Percentiles rank a stretch among this genome's conserved stretches.
phyloP scores from a whole-genome alignment of 2,888 invertebrate genomes.

The Molanna angustata region DNA sequence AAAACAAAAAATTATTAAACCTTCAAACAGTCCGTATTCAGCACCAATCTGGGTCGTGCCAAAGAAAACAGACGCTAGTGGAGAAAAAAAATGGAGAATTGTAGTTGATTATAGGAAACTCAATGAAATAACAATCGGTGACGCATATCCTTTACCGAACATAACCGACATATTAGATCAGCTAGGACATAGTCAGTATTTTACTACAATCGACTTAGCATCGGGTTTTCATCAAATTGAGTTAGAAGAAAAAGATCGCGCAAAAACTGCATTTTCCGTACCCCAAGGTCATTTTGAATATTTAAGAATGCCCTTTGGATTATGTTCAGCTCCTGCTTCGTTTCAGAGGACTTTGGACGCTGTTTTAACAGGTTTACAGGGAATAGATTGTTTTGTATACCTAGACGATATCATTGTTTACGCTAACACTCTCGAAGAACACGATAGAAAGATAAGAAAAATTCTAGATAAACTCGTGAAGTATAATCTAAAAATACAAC shows the following conservation, averaged over 20 bases:
- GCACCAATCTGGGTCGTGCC: constrained; percentile 27
- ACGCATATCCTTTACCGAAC: constrained; percentile 10
- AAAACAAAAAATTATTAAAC: constrained; percentile 35
- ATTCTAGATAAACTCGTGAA: too few relatives aligned
- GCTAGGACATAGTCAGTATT: constrained; percentile 5
- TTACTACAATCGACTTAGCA: constrained; percentile 3
- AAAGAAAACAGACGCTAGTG: constrained; percentile 20
- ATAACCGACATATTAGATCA: constrained; percentile 12
- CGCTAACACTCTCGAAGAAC: not conserved
- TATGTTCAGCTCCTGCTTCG: not conserved
- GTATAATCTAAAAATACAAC: constrained; percentile 32
- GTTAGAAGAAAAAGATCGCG: not conserved
- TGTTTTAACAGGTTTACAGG: constrained; percentile 6
- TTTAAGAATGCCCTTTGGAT: constrained; percentile 1
- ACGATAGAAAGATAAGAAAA: not conserved
- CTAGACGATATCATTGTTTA: constrained; percentile 7
- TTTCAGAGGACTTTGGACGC: constrained; percentile 4
- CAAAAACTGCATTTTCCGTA: constrained; percentile 4
- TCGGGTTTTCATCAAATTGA: constrained; percentile 7
- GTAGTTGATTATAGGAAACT: constrained; percentile 7
- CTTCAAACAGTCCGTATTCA: constrained; percentile 30
- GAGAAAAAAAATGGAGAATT: constrained; percentile 5
- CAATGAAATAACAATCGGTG: constrained; percentile 9
- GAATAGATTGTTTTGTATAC: constrained; percentile 3
- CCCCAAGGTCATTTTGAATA: not conserved